A percentile compares a stretch with the other conserved stretches of the same genome.
Evolutionary conservation across 2,888 invertebrate species (phyloP).

Genomic region (Sesamia inferens): DNA sequence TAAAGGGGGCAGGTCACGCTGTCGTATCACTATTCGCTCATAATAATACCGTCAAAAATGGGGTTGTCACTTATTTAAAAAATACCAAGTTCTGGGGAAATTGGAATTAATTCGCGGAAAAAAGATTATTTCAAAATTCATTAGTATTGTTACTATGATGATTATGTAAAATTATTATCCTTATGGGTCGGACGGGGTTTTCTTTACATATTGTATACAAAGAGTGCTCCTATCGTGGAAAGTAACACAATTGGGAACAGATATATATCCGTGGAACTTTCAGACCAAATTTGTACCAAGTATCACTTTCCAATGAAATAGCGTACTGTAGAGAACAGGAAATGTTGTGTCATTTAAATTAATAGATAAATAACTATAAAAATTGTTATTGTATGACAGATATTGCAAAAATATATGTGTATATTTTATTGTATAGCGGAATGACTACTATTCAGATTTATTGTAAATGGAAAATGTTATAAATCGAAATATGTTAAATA

Average conservation of each 20-base stretch:
- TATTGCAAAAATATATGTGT: constrained; percentile 85
- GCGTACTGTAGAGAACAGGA: constrained; percentile 79
- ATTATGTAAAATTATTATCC: too few relatives aligned
- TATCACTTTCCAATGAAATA: constrained; percentile 77
- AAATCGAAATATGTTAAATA: constrained; percentile 88
- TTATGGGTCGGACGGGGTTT: too few relatives aligned
- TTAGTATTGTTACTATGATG: too few relatives aligned
- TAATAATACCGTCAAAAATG: too few relatives aligned
- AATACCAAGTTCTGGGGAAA: too few relatives aligned
- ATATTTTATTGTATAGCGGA: constrained; percentile 90
- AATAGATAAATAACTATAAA: constrained; percentile 85
- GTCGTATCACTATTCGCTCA: too few relatives aligned
- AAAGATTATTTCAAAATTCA: too few relatives aligned
- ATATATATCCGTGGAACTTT: constrained; percentile 56
- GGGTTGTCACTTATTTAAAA: too few relatives aligned
- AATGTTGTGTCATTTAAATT: constrained; percentile 87
- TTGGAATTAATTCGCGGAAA: too few relatives aligned
- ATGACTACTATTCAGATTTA: constrained; percentile 87
- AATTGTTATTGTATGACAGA: constrained; percentile 85
- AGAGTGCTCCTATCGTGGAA: constrained; percentile 47
- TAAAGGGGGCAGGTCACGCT: too few relatives aligned
- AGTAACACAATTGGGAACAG: constrained; percentile 59
- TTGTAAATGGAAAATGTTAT: constrained; percentile 89
- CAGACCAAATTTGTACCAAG: constrained; percentile 60
- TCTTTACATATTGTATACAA: constrained; percentile 22